These are phyloP conservation scores for Aramus guarauna DNA, from an alignment of 2,113 vertebrate genomes.

Conservation along the genomic window DNA sequence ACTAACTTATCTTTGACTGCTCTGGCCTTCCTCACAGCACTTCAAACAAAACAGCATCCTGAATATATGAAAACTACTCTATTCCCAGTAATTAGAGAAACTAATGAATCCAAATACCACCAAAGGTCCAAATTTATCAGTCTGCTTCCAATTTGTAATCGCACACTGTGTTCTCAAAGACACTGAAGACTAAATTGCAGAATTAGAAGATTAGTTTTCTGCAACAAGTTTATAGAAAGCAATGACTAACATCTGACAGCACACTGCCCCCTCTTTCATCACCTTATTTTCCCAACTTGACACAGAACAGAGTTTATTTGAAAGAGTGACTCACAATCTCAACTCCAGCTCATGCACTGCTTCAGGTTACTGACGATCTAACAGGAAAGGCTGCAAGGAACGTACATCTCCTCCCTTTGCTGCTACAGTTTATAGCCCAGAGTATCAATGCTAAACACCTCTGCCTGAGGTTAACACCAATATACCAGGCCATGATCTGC, in stretches of 20 bases:
- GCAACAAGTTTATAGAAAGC: not conserved
- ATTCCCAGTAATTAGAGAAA: not conserved
- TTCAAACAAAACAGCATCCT: not conserved
- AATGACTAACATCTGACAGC: not conserved
- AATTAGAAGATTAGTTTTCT: not conserved
- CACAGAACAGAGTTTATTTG: not conserved
- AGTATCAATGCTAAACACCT: not conserved
- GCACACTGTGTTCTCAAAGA: not conserved
- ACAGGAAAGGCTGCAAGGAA: not conserved
- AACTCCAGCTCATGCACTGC: not conserved
- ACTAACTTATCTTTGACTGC: not conserved
- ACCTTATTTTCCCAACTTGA: not conserved
- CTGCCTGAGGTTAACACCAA: not conserved
- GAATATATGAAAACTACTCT: not conserved
- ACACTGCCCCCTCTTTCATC: too few species aligned
- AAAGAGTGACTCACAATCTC: not conserved
- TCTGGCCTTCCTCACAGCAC: not conserved
- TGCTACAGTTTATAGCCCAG: not conserved
- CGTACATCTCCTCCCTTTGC: not conserved
- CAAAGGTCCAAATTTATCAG: not conserved
- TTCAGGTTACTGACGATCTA: not conserved
- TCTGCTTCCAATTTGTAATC: not conserved
- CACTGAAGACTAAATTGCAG: not conserved
- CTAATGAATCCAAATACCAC: not conserved
- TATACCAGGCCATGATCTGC: not conserved